Percentiles rank a stretch among this genome's conserved stretches.
These are phyloP conservation scores for Ictidomys tridecemlineatus DNA, from an alignment of 2,113 vertebrate species.

Conservation along the genomic window DNA sequence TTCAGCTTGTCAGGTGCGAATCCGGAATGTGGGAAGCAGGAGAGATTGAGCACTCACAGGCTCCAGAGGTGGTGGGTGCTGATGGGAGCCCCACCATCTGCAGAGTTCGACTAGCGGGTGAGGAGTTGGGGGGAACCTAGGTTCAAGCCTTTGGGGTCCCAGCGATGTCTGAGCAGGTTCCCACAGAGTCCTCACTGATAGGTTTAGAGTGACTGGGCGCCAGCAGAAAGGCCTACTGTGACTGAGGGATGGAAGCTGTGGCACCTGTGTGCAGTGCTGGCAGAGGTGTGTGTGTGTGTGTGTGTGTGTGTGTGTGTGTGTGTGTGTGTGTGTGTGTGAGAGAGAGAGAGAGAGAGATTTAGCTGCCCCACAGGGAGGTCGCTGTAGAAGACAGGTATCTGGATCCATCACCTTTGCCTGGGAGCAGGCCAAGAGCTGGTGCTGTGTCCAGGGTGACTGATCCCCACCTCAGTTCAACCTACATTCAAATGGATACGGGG, in stretches of 20 bases:
- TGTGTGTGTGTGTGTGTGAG: too few species aligned
- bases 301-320: too few species aligned
- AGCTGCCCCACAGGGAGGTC: not conserved
- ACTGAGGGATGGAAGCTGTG: not conserved
- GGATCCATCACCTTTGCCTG: too few species aligned
- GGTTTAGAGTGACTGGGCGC: not conserved
- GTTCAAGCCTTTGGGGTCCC: not conserved
- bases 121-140: not conserved
- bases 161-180: not conserved
- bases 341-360: too few species aligned
- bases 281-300: too few species aligned
- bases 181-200: not conserved
- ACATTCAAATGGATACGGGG: not conserved
- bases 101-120: not conserved
- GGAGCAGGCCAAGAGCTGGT: not conserved
- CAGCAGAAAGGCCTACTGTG: accelerated
- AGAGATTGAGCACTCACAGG: not conserved
- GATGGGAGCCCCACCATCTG: too few species aligned
- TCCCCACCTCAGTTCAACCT: not conserved
- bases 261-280: accelerated
- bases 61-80: not conserved
- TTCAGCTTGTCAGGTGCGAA: not conserved
- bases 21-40: not conserved
- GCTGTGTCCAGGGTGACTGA: too few species aligned
- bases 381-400: not conserved